These are phyloP conservation scores for Pycnonotus jocosus DNA, from an alignment of 2,113 vertebrate species.

Conservation along the genomic window DNA sequence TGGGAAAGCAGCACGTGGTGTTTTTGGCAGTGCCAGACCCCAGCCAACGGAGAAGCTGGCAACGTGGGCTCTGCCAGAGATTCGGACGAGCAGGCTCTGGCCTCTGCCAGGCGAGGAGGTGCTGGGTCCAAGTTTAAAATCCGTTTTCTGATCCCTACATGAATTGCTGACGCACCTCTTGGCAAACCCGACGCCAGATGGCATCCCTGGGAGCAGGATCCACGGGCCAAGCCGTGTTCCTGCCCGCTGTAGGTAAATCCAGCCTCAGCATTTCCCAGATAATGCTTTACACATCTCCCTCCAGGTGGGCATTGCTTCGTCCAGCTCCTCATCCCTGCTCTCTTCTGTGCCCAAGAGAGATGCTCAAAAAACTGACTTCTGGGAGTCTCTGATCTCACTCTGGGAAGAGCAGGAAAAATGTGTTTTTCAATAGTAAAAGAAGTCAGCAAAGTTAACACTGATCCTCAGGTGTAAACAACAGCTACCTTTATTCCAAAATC, in stretches of 20 bases:
- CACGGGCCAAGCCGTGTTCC: fast-evolving
- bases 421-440: fast-evolving
- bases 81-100: not conserved
- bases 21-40: fast-evolving
- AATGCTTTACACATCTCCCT: fast-evolving
- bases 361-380: not conserved
- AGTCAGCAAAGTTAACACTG: not conserved
- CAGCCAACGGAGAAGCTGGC: not conserved
- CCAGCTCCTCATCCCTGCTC: not conserved
- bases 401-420: not conserved
- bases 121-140: not conserved
- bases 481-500: not conserved
- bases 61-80: fast-evolving
- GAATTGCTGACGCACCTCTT: not conserved
- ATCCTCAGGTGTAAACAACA: not conserved
- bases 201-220: not conserved
- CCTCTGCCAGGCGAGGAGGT: not conserved
- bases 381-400: not conserved
- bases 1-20: not conserved
- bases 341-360: fast-evolving
- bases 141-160: not conserved
- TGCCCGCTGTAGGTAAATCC: not conserved
- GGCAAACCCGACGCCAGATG: not conserved
- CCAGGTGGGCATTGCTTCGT: too few species aligned
- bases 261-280: not conserved